Evolutionary conservation across 2,888 invertebrate species (phyloP).

Genomic region (Polyploca ridens): DNA sequence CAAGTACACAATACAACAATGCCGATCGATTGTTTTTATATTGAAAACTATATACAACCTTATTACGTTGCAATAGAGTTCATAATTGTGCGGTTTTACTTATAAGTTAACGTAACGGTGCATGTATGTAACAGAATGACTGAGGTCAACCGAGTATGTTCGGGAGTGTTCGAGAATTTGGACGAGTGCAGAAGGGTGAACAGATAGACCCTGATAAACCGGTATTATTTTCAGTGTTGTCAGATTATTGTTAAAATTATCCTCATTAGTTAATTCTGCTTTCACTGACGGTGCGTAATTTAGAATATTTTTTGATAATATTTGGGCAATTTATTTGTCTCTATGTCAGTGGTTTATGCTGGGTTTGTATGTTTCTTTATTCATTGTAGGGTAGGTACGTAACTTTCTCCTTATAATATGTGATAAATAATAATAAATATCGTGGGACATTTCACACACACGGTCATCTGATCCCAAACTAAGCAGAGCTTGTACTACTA

Average conservation of each 20-base stretch:
- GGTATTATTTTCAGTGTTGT: conserved; percentile 13
- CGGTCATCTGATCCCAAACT: no score
- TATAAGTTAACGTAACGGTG: conserved; percentile 3
- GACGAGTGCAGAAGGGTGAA: conserved; percentile 12
- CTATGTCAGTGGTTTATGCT: no score
- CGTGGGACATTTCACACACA: no score
- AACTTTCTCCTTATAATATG: no score
- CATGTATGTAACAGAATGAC: neutral
- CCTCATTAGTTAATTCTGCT: neutral
- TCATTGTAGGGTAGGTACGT: no score
- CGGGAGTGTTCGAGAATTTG: conserved; percentile 12
- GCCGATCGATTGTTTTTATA: neutral
- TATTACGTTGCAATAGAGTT: neutral
- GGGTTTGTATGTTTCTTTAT: no score
- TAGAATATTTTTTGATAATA: no score
- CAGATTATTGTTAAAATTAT: conserved; percentile 9
- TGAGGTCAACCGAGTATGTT: conserved; percentile 10
- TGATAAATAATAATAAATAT: no score
- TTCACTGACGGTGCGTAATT: no score
- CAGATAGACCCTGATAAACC: neutral
- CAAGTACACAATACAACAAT: neutral
- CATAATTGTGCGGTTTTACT: neutral
- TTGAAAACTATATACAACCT: no score
- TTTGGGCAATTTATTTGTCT: no score
- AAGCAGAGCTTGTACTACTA: no score